These are phyloP conservation scores for Rhabdomys pumilio DNA, from an alignment of 2,797 vertebrate species.

Conservation along the genomic window DNA sequence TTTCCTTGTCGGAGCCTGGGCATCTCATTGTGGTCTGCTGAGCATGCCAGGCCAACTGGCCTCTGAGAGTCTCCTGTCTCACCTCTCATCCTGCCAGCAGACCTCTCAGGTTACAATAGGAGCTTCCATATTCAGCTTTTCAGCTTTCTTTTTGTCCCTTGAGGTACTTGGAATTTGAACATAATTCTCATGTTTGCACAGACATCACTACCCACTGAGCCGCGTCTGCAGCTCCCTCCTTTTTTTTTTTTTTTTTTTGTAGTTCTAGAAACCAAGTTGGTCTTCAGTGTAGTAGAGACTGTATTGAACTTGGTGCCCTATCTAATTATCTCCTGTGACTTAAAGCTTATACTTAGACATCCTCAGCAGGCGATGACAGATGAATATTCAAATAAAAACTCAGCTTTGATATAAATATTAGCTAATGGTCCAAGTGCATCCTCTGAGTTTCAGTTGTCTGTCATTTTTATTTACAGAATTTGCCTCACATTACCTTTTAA, in stretches of 20 bases:
- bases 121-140: background rate
- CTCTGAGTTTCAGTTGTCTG: constrained; percentile 7
- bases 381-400: background rate
- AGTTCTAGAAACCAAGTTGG: constrained; percentile 56
- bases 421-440: constrained; percentile 25
- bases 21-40: background rate
- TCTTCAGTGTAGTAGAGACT: constrained; percentile 34
- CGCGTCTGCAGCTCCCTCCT: background rate
- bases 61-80: background rate
- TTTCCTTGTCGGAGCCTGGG: background rate
- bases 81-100: background rate
- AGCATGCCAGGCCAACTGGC: background rate
- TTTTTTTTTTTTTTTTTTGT: background rate
- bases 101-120: background rate
- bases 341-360: background rate
- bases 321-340: constrained; percentile 16
- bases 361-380: background rate
- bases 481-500: constrained; percentile 5
- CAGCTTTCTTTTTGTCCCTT: background rate
- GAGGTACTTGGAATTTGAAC: background rate
- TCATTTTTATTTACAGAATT: constrained; percentile 35
- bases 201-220: background rate
- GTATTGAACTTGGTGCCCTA: constrained; percentile 8
- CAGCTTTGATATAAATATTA: constrained; percentile 55
- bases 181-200: background rate